Percentiles rank a stretch among this genome's conserved stretches.
Conservation (phyloP, 2,797 vertebrate genomes). For the Pseudotriccus pelzelni region DNA sequence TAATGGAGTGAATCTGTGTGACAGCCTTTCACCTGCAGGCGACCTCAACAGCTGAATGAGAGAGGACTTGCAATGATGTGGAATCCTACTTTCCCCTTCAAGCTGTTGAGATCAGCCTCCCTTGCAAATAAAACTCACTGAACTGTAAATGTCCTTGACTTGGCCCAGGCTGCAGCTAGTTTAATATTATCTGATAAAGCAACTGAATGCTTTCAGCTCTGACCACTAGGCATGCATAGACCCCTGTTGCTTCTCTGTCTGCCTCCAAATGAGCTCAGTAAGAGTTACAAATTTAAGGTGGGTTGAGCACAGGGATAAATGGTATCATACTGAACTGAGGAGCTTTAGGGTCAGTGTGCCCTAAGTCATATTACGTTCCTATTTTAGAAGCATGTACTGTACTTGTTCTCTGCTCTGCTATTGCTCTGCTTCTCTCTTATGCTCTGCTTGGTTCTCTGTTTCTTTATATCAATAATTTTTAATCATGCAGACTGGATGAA, state of each 20-base stretch:
- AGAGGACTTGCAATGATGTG: background rate
- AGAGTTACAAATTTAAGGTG: slow-evolving; percentile 6
- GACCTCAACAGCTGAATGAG: slow-evolving; percentile 72
- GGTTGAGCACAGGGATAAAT: background rate
- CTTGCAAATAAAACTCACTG: slow-evolving; percentile 54
- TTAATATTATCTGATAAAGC: background rate
- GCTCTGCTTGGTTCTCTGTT: slow-evolving; percentile 75
- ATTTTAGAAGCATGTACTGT: slow-evolving; percentile 19
- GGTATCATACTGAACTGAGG: background rate
- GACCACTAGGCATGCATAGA: slow-evolving; percentile 65
- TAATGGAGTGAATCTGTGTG: slow-evolving; percentile 55
- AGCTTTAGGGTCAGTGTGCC: background rate
- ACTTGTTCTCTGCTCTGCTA: slow-evolving; percentile 69
- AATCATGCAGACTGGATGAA: slow-evolving; percentile 88
- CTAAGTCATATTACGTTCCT: background rate
- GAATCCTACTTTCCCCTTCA: slow-evolving; percentile 55
- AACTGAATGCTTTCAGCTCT: slow-evolving; percentile 57
- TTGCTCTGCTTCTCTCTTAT: slow-evolving; percentile 76
- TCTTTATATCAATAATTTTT: slow-evolving; percentile 74
- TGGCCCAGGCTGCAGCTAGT: slow-evolving; percentile 68
- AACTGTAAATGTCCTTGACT: slow-evolving; percentile 42
- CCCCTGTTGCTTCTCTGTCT: slow-evolving; percentile 47
- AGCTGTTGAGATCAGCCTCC: slow-evolving; percentile 78
- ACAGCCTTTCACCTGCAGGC: slow-evolving; percentile 49
- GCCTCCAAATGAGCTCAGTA: slow-evolving; percentile 11